Conservation (phyloP, 2,113 vertebrate species). For the Rhinogobius similis region DNA sequence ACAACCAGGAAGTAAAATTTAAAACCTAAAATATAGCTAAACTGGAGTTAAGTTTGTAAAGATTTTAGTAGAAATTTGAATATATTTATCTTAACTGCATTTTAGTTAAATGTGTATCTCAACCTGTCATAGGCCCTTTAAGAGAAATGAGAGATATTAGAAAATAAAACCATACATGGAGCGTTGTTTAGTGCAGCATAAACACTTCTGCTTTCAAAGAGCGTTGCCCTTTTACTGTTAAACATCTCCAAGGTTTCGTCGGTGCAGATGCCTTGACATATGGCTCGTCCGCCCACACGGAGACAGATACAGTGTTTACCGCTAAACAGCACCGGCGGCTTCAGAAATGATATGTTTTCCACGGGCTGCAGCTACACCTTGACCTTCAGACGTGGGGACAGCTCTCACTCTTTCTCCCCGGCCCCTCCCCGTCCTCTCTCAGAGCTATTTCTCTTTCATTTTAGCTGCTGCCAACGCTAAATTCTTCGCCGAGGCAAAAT, state of each 20-base stretch:
- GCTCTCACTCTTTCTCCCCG: background rate
- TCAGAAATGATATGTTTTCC: conserved; percentile 20
- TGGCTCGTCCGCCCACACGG: background rate
- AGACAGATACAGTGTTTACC: background rate
- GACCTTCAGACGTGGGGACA: conserved; percentile 26
- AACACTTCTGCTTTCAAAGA: background rate
- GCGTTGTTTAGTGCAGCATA: background rate
- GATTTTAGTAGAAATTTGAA: no score
- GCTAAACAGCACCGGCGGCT: conserved; percentile 8
- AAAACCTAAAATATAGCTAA: no score
- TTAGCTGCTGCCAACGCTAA: conserved; percentile 42
- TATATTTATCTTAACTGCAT: no score
- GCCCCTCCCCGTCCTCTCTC: conserved; percentile 1
- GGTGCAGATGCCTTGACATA: background rate
- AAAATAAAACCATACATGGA: no score
- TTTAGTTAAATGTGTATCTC: no score
- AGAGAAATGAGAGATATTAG: no score
- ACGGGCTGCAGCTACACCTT: conserved; percentile 15
- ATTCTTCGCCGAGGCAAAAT: conserved; percentile 57
- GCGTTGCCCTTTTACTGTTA: background rate
- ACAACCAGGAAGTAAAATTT: no score
- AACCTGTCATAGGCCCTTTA: no score
- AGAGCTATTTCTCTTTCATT: conserved; percentile 23
- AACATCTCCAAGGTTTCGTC: background rate
- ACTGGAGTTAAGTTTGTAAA: no score